Conservation (phyloP, 1,140 invertebrate species). For the Brachionus calyciflorus region DNA sequence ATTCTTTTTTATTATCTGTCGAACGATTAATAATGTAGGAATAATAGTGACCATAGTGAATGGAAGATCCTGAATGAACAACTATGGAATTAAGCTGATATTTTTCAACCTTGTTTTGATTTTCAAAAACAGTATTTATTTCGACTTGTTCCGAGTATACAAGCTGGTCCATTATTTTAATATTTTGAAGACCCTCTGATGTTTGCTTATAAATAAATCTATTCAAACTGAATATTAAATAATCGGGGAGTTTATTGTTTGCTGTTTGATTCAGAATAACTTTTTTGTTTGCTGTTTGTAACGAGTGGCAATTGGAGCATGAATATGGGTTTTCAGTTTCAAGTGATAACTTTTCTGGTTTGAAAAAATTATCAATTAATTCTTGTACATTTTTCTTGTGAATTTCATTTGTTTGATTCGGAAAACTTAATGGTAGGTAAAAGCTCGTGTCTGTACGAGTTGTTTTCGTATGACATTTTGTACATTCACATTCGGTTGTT, state of each 20-base stretch:
- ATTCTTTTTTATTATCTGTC: neutral
- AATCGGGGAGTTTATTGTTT: neutral
- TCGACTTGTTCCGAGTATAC: neutral
- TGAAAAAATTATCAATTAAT: neutral
- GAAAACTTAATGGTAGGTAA: constrained; percentile 8
- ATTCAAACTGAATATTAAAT: neutral
- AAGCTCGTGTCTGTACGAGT: neutral
- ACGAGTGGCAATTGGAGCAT: neutral
- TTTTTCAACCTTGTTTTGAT: neutral
- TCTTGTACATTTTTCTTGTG: neutral
- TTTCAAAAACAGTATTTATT: neutral
- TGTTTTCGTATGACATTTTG: neutral
- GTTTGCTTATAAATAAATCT: neutral
- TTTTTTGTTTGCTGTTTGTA: neutral
- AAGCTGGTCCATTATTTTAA: neutral
- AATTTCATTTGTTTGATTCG: neutral
- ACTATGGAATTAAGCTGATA: neutral
- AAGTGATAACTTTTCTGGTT: neutral
- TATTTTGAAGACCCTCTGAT: neutral
- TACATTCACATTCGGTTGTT: neutral
- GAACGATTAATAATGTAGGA: neutral
- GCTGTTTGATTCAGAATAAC: neutral
- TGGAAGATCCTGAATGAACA: neutral
- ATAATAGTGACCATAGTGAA: neutral
- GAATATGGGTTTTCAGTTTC: neutral